Base-by-base conservation (phyloP, 92 coral and sea anemone genomes). In the Zoanthus sansibaricus region DNA sequence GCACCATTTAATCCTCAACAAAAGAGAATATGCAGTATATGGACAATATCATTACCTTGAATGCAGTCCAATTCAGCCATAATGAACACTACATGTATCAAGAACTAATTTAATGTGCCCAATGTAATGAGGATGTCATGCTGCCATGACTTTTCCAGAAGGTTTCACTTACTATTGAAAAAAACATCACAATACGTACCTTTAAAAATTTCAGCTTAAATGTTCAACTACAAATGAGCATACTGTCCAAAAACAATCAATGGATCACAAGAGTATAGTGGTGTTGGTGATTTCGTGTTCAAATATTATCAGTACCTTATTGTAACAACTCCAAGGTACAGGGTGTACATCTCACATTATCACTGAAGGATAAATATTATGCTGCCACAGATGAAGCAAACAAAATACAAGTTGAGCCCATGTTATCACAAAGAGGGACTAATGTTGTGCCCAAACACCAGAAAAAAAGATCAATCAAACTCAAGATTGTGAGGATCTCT, bases 41-140 rank as follows among this genome's bases (percentile, higher is more conserved):
- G 86, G 86, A 82, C 17, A 16, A 72, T 84, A 72, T 72, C 79
- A 72, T 37, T 56, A 30, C 80, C 72, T 84, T 84, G 20, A 84
- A 72, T 46, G 56, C 88, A 84, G 18, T 84, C 73, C 73, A 31
- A 51, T 58, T 21, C 80, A 82, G 77, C 76, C 5, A 82, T 68
- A 21, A 84, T 84, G 48, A 86, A 86, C 88, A 86, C 47, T n/a
- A n/a, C n/a, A n/a, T n/a, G n/a, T 86, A 86, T 86, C 45, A 86
- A 86, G 47, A 13, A 86, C 88, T 86, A 75, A 86, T 86, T 86
- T 75, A 75, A 86, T 75, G 83, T 85, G 86, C 88, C 55, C 88
- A 85, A 16, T 75, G 42, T 74, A 75, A 75, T 44, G 74, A 85
- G 82, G 37, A 74, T 75, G 82, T 86, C 88, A 75, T 16, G 3